These are phyloP conservation scores for Cepaea nemoralis DNA, from an alignment of 1,140 invertebrate species.

Conservation along the genomic window DNA sequence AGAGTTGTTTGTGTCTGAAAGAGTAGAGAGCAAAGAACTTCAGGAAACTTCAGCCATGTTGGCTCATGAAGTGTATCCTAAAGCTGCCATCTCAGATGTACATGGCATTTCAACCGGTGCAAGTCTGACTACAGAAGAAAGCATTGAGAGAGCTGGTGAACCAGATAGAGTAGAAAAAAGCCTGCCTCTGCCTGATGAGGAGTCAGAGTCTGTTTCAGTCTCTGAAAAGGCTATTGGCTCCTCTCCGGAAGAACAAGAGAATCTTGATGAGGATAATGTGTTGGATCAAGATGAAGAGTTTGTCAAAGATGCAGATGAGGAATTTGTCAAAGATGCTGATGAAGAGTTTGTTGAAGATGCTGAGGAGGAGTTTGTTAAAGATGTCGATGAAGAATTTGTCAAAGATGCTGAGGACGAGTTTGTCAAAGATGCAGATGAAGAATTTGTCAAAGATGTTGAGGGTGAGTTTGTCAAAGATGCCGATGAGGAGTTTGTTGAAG, in stretches of 20 bases:
- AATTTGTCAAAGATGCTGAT: not conserved
- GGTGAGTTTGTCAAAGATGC: too few species aligned
- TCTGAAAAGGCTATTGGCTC: constrained; percentile 29
- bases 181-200: not conserved
- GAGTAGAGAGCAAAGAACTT: not conserved
- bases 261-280: constrained; percentile 42
- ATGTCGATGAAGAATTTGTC: not conserved
- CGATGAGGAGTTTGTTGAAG: too few species aligned
- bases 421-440: too few species aligned
- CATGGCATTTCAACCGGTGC: not conserved
- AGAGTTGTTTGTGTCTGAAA: not conserved
- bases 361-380: too few species aligned
- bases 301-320: not conserved
- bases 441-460: too few species aligned
- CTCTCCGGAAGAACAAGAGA: constrained; percentile 28
- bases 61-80: not conserved
- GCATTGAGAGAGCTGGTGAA: not conserved
- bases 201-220: constrained; percentile 11
- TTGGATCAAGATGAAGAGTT: constrained; percentile 23
- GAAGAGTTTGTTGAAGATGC: constrained; percentile 14
- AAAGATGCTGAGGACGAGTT: too few species aligned
- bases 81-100: not conserved
- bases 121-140: not conserved
- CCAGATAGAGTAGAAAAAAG: not conserved
- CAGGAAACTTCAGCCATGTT: not conserved